These are phyloP conservation scores for Tanaodytes sp. DNA, from an alignment of 2,888 invertebrate species.

Conservation along the genomic window DNA sequence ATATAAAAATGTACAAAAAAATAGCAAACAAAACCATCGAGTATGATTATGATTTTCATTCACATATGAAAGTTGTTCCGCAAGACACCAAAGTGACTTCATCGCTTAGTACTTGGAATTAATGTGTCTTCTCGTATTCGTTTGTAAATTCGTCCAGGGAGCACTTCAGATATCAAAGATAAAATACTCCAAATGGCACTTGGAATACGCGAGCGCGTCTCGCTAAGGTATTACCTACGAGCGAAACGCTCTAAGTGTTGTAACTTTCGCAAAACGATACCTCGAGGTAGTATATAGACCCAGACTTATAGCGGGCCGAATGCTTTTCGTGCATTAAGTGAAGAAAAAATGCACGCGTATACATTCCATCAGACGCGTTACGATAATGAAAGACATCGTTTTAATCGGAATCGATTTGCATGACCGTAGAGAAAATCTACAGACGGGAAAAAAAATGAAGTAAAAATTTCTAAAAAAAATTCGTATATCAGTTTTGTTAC, in stretches of 20 bases:
- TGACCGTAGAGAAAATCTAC: no score
- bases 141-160: slow-evolving; percentile 41
- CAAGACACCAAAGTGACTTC: neutral
- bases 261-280: slow-evolving; percentile 29
- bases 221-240: slow-evolving; percentile 33
- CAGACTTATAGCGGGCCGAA: slow-evolving; percentile 26
- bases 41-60: no score
- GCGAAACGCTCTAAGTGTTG: slow-evolving; percentile 36
- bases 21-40: no score
- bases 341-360: slow-evolving; percentile 24
- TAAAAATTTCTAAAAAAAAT: no score
- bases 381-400: slow-evolving; percentile 37
- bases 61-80: neutral
- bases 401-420: slow-evolving; percentile 15
- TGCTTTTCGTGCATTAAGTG: slow-evolving; percentile 33
- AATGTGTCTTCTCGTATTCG: slow-evolving; percentile 17
- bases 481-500: no score
- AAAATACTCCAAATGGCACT: slow-evolving; percentile 34
- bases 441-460: no score
- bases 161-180: slow-evolving; percentile 35
- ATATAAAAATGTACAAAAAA: no score
- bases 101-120: slow-evolving; percentile 13
- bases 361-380: slow-evolving; percentile 23
- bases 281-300: slow-evolving; percentile 29
- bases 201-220: slow-evolving; percentile 29